A percentile compares a stretch with the other conserved stretches of the same genome.
phyloP scores from a whole-genome alignment of 2,888 invertebrate genomes.

The Congeria kusceri region DNA sequence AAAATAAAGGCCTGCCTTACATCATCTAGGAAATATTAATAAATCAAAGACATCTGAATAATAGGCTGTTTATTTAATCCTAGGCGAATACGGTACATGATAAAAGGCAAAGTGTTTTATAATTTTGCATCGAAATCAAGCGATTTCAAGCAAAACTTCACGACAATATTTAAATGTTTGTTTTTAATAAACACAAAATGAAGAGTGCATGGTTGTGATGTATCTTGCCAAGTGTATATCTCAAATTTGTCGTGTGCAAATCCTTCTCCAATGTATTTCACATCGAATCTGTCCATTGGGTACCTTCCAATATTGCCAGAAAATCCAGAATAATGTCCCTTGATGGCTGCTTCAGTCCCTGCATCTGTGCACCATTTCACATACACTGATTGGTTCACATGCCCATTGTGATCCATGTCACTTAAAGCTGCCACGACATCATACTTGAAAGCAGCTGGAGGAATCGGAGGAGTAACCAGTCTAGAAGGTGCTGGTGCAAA shows the following conservation, averaged over 20 bases:
- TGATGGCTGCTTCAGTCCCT: slow-evolving; percentile 56
- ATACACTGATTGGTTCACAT: slow-evolving; percentile 61
- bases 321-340: slow-evolving; percentile 46
- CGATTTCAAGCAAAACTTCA: slow-evolving; percentile 41
- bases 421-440: slow-evolving; percentile 32
- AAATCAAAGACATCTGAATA: not conserved
- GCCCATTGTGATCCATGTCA: slow-evolving; percentile 60
- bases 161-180: slow-evolving; percentile 37
- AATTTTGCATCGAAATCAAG: slow-evolving; percentile 24
- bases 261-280: slow-evolving; percentile 59
- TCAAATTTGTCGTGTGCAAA: slow-evolving; percentile 46
- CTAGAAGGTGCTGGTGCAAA: slow-evolving; percentile 36
- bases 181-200: slow-evolving; percentile 52
- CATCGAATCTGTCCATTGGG: slow-evolving; percentile 28
- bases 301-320: slow-evolving; percentile 51
- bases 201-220: slow-evolving; percentile 1
- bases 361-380: slow-evolving; percentile 62
- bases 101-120: too few relatives aligned
- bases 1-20: too few relatives aligned
- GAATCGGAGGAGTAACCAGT: slow-evolving; percentile 34
- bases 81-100: too few relatives aligned
- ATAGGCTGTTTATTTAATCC: not conserved
- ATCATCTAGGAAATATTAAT: not conserved
- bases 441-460: slow-evolving; percentile 39
- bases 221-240: slow-evolving; percentile 56